These are phyloP conservation scores for Microtus ochrogaster DNA, from an alignment of 2,113 vertebrate genomes.

Conservation along the genomic window DNA sequence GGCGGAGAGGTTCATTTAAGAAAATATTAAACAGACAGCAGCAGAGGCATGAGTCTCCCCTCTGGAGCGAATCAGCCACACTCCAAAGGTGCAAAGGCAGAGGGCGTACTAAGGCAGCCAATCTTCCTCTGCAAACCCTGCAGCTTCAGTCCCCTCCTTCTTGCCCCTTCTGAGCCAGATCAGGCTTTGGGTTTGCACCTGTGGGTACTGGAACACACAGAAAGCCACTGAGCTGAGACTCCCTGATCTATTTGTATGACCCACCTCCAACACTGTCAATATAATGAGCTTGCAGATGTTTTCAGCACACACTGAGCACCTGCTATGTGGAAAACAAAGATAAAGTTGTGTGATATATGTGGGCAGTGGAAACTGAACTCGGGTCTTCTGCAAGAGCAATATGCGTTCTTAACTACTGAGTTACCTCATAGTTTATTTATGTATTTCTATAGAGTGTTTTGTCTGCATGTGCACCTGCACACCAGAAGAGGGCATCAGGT, in stretches of 20 bases:
- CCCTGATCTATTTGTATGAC: background rate
- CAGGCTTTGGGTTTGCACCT: constrained; percentile 61
- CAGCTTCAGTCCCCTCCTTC: background rate
- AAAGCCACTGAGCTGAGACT: background rate
- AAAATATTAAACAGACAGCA: background rate
- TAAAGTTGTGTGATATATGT: background rate
- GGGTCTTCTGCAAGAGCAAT: background rate
- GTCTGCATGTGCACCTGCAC: background rate
- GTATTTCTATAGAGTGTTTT: background rate
- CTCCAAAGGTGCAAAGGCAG: constrained; percentile 79
- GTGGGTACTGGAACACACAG: constrained; percentile 42
- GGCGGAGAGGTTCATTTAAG: no score
- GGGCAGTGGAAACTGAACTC: background rate
- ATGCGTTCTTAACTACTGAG: background rate
- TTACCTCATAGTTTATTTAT: background rate
- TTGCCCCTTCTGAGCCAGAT: constrained; percentile 11
- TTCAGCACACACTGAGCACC: background rate
- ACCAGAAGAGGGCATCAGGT: background rate
- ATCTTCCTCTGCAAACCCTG: constrained; percentile 63
- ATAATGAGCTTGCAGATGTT: no score
- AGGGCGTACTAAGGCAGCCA: constrained; percentile 56
- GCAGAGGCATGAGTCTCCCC: constrained; percentile 37
- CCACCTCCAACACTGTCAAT: background rate
- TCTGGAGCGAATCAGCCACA: constrained; percentile 75
- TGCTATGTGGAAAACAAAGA: background rate